phyloP scores from a whole-genome alignment of 2,797 vertebrate species.

The Allobates femoralis region DNA sequence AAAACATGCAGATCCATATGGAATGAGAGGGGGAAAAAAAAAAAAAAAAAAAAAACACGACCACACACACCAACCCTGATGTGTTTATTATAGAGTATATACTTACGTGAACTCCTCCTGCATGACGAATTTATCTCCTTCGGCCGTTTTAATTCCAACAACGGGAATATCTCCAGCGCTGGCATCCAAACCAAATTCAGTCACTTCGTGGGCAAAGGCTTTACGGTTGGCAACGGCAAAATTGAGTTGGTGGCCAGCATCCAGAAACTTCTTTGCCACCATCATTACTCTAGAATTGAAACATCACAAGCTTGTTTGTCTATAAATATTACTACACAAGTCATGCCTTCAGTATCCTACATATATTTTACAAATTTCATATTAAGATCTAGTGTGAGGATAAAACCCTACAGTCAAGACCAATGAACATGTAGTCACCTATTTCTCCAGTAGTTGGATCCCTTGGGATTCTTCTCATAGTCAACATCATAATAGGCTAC shows the following conservation, averaged over 20 bases:
- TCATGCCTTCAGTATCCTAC: too few relatives aligned
- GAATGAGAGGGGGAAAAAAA: too few relatives aligned
- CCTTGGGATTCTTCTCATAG: slow-evolving; percentile 95
- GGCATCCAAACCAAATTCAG: slow-evolving; percentile 88
- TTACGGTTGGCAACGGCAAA: slow-evolving; percentile 92
- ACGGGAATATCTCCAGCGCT: slow-evolving; percentile 85
- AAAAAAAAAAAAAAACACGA: too few relatives aligned
- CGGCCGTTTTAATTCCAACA: slow-evolving; percentile 87
- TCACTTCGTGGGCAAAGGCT: slow-evolving; percentile 85
- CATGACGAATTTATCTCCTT: slow-evolving; percentile 96
- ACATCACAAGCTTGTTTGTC: background rate
- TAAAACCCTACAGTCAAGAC: background rate
- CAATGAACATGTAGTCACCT: slow-evolving; percentile 75
- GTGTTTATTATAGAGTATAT: slow-evolving; percentile 1
- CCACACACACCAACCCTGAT: too few relatives aligned
- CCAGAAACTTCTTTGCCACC: slow-evolving; percentile 91
- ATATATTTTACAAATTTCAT: too few relatives aligned
- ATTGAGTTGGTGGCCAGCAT: slow-evolving; percentile 86
- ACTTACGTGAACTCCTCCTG: slow-evolving; percentile 94
- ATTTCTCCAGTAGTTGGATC: slow-evolving; percentile 99
- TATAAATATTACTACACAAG: background rate
- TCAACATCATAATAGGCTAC: slow-evolving; percentile 96
- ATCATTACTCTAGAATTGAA: slow-evolving; percentile 89
- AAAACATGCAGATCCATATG: too few relatives aligned
- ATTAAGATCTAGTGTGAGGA: background rate